Evolutionary conservation across 1,140 invertebrate genomes (phyloP), one percentile per base, ranked within the genome.

Genomic region (Musca vetustissima): DNA sequence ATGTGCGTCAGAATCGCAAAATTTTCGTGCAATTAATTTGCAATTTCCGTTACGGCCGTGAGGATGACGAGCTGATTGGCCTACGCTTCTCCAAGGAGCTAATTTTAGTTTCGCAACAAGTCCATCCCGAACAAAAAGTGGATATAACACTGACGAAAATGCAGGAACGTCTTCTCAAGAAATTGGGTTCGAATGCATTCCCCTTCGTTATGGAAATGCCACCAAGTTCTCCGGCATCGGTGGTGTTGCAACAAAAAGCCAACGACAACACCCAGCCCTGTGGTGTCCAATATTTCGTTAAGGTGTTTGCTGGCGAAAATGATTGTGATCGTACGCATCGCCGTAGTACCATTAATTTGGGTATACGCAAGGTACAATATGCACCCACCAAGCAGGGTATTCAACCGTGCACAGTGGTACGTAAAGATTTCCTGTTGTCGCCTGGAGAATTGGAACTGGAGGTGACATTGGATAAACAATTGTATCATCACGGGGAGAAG

Each of bases 11-110:
- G 22, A 85, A 87, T 21, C 87, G 93, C 25, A 94, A 93, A 83
- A 88, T 99, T 19, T 98, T 92, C 85, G 96, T 93, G 4, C 96
- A 98, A 83, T 87, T 99, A 24, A 86, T 99, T 17, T 97, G 96
- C 83, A 96, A 94, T 48, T 99, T 99, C 83, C 91, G 97, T 4
- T 99, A 99, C 85, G 97, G 98, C 1, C 88, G 98, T 32, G 97
- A 99, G 84, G 96, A 99, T 81, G 93, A 99, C 79, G 98, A 99
- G 85, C 94, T 98, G 57, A 93, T 99, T 88, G 98, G 98, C 0
- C 85, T 99, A 36, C 97, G 96, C 73, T 99, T 99, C 85, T 93
- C 97, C 74, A 99, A 99, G 84, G 97, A 99, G 81, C 86, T 99
- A 4, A 97, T 92, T 75, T 85, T 98, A 57, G 90, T 90, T 1